phyloP scores from a whole-genome alignment of 1,140 invertebrate species.

The Drosophila truncata region DNA sequence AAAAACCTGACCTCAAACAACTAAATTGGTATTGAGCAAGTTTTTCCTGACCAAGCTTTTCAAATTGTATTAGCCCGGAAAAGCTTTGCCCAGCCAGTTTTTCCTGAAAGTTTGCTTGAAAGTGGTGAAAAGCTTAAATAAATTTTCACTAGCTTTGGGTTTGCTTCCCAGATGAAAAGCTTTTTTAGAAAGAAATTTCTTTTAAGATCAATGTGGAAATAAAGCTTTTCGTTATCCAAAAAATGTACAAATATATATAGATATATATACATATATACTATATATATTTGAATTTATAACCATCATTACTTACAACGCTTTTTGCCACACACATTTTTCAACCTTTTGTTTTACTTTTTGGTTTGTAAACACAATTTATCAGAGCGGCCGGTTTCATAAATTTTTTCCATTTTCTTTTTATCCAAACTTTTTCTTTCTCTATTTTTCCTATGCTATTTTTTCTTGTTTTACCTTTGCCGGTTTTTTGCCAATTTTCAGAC shows the following conservation, averaged over 20 bases:
- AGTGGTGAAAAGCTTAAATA: constrained; percentile 19
- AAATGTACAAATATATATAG: neutral
- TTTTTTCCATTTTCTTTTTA: neutral
- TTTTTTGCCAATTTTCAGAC: neutral
- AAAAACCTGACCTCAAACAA: constrained; percentile 54
- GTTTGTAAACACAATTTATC: constrained; percentile 13
- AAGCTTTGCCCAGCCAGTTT: constrained; percentile 14
- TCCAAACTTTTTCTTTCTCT: neutral
- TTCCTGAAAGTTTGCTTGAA: neutral
- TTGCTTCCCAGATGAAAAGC: constrained; percentile 10
- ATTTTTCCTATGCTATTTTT: neutral
- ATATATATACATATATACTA: neutral
- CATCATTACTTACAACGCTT: constrained; percentile 1
- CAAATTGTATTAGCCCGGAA: neutral
- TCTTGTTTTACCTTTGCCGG: no score
- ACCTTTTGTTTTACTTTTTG: neutral
- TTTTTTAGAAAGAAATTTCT: neutral
- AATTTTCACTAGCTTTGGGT: constrained; percentile 21
- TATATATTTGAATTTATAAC: constrained; percentile 6
- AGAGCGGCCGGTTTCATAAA: neutral
- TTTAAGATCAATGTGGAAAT: neutral
- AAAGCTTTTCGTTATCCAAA: neutral
- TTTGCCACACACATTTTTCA: neutral
- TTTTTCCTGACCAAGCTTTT: constrained; percentile 14
- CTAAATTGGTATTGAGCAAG: constrained; percentile 14